Conservation (phyloP, 2,888 invertebrate genomes). For the Hirtodrosophila histrioides region DNA sequence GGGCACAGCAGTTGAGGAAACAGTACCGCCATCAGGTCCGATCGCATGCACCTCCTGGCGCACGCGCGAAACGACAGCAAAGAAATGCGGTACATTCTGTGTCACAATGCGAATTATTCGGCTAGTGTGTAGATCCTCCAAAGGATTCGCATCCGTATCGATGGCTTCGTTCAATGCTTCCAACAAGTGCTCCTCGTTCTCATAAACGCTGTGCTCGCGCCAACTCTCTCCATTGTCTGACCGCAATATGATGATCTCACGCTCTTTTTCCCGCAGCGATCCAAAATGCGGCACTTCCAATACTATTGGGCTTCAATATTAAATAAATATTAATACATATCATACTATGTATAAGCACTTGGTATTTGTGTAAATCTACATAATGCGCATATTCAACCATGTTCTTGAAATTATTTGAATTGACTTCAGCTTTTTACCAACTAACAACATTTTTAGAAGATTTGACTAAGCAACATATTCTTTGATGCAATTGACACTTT, state of each 20-base stretch:
- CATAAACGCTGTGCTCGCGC: constrained; percentile 96
- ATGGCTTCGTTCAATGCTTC: constrained; percentile 94
- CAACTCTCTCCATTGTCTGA: constrained; percentile 99
- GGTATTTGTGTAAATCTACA: too few relatives aligned
- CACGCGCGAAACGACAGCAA: constrained; percentile 97
- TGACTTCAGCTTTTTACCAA: too few relatives aligned
- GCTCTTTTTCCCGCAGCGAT: constrained; percentile 94
- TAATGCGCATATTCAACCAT: too few relatives aligned
- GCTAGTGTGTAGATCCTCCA: constrained; percentile 93
- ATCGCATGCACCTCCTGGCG: constrained; percentile 98
- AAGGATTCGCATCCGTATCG: constrained; percentile 86
- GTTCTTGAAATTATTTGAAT: too few relatives aligned
- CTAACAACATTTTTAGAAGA: too few relatives aligned
- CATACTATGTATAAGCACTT: neutral
- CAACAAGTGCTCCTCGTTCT: constrained; percentile 94
- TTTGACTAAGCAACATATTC: too few relatives aligned
- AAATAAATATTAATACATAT: neutral
- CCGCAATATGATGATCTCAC: constrained; percentile 97
- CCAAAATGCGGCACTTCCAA: constrained; percentile 99
- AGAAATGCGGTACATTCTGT: constrained; percentile 98
- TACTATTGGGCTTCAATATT: constrained; percentile 90
- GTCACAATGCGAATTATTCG: constrained; percentile 97
- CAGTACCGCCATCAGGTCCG: constrained; percentile 98
- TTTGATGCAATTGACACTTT: too few relatives aligned
- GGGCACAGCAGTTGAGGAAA: constrained; percentile 96